These are phyloP conservation scores for Megaptera novaeangliae DNA, from an alignment of 2,113 vertebrate species.

Conservation along the genomic window DNA sequence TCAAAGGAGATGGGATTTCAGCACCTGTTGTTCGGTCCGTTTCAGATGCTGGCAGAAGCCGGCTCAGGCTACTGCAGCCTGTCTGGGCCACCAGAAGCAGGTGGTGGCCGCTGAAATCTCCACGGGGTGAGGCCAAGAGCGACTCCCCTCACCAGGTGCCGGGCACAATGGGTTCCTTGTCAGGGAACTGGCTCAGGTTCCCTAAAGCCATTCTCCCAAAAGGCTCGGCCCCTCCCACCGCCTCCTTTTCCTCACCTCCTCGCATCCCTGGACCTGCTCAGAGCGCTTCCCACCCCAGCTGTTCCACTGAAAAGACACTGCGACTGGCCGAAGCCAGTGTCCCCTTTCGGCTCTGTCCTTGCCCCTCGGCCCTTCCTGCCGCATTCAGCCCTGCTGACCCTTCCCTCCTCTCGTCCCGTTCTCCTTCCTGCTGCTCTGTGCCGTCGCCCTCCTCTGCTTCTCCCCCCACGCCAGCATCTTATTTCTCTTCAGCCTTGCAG, in stretches of 20 bases:
- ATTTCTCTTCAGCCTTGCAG: neutral
- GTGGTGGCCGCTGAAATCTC: neutral
- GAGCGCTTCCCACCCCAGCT: neutral
- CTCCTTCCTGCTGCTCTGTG: neutral
- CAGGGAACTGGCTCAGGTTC: neutral
- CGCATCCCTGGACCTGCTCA: neutral
- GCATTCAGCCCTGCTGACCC: neutral
- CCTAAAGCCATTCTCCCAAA: neutral
- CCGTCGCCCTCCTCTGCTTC: neutral
- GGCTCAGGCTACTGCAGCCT: neutral
- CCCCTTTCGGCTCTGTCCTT: neutral
- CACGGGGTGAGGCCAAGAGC: neutral
- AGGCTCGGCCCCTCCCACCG: neutral
- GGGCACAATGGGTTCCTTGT: neutral
- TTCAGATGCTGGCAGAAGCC: neutral
- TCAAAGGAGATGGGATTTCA: neutral
- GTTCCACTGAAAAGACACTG: neutral
- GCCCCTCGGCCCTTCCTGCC: neutral
- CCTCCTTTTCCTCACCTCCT: neutral
- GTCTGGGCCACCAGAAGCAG: neutral
- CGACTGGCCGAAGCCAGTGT: neutral
- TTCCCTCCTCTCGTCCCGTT: neutral
- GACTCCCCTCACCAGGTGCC: neutral
- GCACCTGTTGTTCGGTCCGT: neutral
- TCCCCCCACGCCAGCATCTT: neutral